These are phyloP conservation scores for Periplaneta americana DNA, from an alignment of 1,140 invertebrate species.

Conservation along the genomic window DNA sequence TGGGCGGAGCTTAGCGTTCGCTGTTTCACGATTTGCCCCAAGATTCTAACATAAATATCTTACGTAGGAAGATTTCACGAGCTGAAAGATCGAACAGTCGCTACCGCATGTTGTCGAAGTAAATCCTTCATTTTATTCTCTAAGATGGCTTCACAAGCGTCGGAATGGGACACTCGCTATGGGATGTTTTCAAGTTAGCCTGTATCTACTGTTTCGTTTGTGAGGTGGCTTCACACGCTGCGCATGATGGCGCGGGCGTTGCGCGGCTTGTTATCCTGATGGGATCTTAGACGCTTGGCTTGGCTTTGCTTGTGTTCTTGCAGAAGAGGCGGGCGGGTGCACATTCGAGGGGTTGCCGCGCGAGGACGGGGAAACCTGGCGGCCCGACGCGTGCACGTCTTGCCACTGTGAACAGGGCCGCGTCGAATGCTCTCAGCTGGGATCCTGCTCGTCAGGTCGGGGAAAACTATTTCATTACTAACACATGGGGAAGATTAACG, in stretches of 20 bases:
- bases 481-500: too few relatives aligned
- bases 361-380: constrained; percentile 55
- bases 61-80: too few relatives aligned
- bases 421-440: constrained; percentile 45
- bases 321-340: constrained; percentile 30
- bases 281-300: neutral
- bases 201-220: neutral
- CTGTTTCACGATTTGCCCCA: too few relatives aligned
- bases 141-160: neutral
- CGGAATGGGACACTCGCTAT: neutral
- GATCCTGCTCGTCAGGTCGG: constrained; percentile 28
- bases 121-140: neutral
- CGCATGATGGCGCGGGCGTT: neutral
- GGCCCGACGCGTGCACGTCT: constrained; percentile 53
- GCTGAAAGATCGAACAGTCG: too few relatives aligned
- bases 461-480: too few relatives aligned
- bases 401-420: constrained; percentile 52
- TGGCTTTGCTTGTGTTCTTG: constrained; percentile 2
- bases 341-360: constrained; percentile 46
- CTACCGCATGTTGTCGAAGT: too few relatives aligned
- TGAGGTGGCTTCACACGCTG: neutral
- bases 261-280: neutral
- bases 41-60: too few relatives aligned
- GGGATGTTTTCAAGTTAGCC: neutral
- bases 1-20: too few relatives aligned